Conservation (phyloP, 2,113 vertebrate genomes). For the Dromiciops gliroides region DNA sequence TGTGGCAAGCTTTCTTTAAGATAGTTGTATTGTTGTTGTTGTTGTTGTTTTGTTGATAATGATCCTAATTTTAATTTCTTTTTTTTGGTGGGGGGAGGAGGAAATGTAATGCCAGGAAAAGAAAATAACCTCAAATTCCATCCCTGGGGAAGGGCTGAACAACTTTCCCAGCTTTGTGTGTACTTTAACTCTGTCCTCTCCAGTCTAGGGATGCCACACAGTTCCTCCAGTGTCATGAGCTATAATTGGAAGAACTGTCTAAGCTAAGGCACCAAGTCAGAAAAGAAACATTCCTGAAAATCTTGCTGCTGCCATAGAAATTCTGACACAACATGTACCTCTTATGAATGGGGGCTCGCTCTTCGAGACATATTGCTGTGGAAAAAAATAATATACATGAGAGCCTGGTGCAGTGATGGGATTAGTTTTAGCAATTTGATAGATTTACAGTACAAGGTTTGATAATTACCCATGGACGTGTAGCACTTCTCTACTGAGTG, state of each 20-base stretch:
- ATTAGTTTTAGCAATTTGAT: conserved; percentile 31
- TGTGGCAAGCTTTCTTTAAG: conserved; percentile 4
- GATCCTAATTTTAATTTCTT: neutral
- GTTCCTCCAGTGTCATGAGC: neutral
- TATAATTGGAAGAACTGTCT: neutral
- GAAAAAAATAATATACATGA: conserved; percentile 38
- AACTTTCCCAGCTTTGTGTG: neutral
- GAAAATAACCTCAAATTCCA: neutral
- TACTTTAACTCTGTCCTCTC: neutral
- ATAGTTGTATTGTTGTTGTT: neutral
- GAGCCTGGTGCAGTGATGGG: conserved; percentile 7
- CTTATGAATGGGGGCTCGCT: neutral
- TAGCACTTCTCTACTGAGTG: neutral
- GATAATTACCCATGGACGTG: neutral
- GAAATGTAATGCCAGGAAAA: neutral
- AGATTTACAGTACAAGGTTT: neutral
- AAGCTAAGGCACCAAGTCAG: neutral
- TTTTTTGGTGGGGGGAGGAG: neutral
- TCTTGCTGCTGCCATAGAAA: neutral
- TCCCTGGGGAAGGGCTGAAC: neutral
- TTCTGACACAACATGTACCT: neutral
- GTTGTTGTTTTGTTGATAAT: neutral
- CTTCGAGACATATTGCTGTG: conserved; percentile 36
- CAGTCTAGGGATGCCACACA: neutral
- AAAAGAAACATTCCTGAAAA: neutral